Base-by-base conservation (phyloP, 2,113 vertebrate genomes). In the Sylvia atricapilla region DNA sequence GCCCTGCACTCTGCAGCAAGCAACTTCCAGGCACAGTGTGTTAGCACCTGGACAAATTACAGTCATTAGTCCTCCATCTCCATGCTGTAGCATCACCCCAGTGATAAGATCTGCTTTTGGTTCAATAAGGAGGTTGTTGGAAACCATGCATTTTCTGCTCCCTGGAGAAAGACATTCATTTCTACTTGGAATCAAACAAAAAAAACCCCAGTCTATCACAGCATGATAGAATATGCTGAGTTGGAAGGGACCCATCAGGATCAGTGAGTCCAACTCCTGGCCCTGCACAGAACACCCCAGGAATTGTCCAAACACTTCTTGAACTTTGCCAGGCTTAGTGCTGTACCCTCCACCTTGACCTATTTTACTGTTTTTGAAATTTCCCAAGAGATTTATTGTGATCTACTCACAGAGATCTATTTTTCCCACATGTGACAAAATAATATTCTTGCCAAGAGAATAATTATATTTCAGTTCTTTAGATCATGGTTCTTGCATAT, bases 371-470 rank as follows among this genome's bases (percentile, higher is more conserved):
- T 31, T 16, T 49, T 52, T 9, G n/a, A 1, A 21, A 49, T 27
- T 73, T 73, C n/a, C 49, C 18, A 69, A 22, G 21, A 79, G 6
- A 74, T 87, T 87, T 79, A 82, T 58, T 87, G 63, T 37, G 2
- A 31, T n/a, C 25, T 84, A 58, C 47, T 84, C 66, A 72, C 16
- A 79, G 49, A 49, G 44, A 53, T 3, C 21, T 53, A 8, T 58
- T 89, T 93, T 86, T 66, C 28, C 44, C 28, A 58, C 9, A 18
- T 3, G 16, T 35, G n/a, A 21, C 39, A 82, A 89, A 89, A 62
- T 4, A 53, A 33, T 13, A 58, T 49, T 60, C n/a, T 73, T 68
- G 31, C 9, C 0, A 0, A 80, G 43, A 78, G 62, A 6, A n/a
- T 21, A 87, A 75, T 50, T 73, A 10, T 39, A 37, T 25, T 79